These are phyloP conservation scores for Agapostemon virescens DNA, from an alignment of 2,888 invertebrate species.

Conservation along the genomic window DNA sequence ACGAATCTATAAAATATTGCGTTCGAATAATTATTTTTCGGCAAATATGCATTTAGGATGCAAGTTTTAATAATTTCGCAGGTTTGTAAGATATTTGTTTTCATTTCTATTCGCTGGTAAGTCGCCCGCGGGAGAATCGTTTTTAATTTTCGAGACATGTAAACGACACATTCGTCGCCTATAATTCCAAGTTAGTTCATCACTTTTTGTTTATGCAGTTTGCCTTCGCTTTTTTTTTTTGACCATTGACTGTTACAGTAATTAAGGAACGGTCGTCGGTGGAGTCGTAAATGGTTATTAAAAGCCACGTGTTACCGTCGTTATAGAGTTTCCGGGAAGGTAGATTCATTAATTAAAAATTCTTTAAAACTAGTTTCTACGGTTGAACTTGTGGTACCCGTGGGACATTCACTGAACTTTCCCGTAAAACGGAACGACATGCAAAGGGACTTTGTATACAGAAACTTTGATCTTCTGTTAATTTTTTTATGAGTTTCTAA, in stretches of 20 bases:
- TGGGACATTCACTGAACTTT: conserved; percentile 39
- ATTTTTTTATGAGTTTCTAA: conserved; percentile 38
- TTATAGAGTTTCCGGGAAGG: conserved; percentile 48
- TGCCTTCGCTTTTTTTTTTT: conserved; percentile 41
- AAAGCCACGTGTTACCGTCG: conserved; percentile 51
- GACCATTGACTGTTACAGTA: conserved; percentile 43
- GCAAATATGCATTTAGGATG: no score
- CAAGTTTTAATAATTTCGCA: not conserved
- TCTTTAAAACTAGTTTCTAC: conserved; percentile 62
- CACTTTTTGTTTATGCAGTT: not conserved
- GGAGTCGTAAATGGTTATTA: conserved; percentile 59
- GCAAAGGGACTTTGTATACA: conserved; percentile 32
- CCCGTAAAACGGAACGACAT: conserved; percentile 29
- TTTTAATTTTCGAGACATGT: not conserved
- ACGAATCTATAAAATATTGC: not conserved
- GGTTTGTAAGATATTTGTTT: not conserved
- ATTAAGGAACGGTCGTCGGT: conserved; percentile 52
- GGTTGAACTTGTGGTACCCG: conserved; percentile 31
- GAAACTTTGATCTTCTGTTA: conserved; percentile 22
- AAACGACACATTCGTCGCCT: not conserved
- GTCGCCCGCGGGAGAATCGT: not conserved
- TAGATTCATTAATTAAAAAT: conserved; percentile 68
- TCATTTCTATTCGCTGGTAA: not conserved
- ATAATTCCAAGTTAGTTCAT: not conserved
- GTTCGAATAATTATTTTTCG: no score